Base-by-base conservation (phyloP, 2,797 vertebrate genomes). In the Helostoma temminkii region DNA sequence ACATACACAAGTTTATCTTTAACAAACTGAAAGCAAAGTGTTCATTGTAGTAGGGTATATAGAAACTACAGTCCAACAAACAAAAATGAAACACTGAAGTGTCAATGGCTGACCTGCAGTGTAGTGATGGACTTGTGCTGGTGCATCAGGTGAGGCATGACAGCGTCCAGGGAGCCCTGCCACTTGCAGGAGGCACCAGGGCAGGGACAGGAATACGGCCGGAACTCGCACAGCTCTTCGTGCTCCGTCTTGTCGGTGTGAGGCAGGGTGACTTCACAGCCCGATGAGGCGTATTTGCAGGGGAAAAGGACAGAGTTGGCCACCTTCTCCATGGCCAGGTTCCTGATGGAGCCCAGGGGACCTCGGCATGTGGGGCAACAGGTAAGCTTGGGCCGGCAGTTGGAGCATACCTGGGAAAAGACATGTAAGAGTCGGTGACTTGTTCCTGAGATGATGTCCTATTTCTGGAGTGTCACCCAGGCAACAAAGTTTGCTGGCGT, bases 261-360 rank as follows among this genome's bases (percentile, higher is more conserved):
- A 0, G 95, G 97, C 89, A 97, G 86, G 37, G 96, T 98, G 79
- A 98, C 94, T 87, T 98, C 97, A 14, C 97, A 98, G 76, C 97
- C 97, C 0, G 96, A 98, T 4, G 96, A 97, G 75, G 97, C 97
- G 2, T 98, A 98, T 93, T 98, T 99, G 92, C 97, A 99, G 0
- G 97, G 98, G 82, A 98, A 99, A 5, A 98, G 96, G 92, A 99
- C 97, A 0, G 97, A 99, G 88, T 98, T 98, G 76, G 98, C 98
- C 89, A 99, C 98, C 87, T 99, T 99, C 93, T 99, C 98, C 98
- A 99, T 99, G 62, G 98, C 98, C 95, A 99, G 92, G 93, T 99
- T 99, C 78, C 98, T 96, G 87, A 99, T 99, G 88, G 97, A 98
- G 78, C 98, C 98, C 90, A 99, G 85, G 0, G 98, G 98, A 34